Conservation (phyloP, 2,113 vertebrate genomes). For the Oncorhynchus masou region DNA sequence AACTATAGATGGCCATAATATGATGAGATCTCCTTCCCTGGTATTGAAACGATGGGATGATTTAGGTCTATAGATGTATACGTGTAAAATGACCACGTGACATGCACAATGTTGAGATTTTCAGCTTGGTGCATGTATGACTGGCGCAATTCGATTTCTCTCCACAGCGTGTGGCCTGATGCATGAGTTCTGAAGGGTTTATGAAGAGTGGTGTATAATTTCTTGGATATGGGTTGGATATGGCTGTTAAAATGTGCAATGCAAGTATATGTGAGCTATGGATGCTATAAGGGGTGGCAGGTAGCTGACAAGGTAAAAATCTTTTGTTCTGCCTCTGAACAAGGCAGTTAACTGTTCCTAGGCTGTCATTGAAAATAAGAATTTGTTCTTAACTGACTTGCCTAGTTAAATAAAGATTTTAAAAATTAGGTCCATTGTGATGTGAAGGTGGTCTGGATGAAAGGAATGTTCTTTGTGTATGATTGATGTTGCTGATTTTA, state of each 20-base stretch:
- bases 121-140: slow-evolving; percentile 17
- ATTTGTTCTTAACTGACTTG: no score
- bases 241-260: slow-evolving; percentile 19
- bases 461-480: slow-evolving; percentile 9
- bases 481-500: slow-evolving; percentile 32
- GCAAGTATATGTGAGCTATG: slow-evolving; percentile 38
- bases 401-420: no score
- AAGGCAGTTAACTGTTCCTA: no score
- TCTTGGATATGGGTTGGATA: neutral
- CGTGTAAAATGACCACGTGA: slow-evolving; percentile 35
- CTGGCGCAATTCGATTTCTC: neutral
- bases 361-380: no score
- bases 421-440: neutral
- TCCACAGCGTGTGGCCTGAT: slow-evolving; percentile 29
- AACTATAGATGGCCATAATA: slow-evolving; percentile 44
- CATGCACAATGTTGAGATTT: slow-evolving; percentile 35
- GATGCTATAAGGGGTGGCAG: slow-evolving; percentile 30
- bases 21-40: slow-evolving; percentile 50
- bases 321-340: no score
- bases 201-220: neutral
- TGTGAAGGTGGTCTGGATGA: slow-evolving; percentile 28
- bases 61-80: slow-evolving; percentile 43
- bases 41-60: slow-evolving; percentile 50
- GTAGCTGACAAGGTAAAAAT: no score
- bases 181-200: neutral